phyloP scores from a whole-genome alignment of 2,113 vertebrate species.

The Oceanodroma tethys region DNA sequence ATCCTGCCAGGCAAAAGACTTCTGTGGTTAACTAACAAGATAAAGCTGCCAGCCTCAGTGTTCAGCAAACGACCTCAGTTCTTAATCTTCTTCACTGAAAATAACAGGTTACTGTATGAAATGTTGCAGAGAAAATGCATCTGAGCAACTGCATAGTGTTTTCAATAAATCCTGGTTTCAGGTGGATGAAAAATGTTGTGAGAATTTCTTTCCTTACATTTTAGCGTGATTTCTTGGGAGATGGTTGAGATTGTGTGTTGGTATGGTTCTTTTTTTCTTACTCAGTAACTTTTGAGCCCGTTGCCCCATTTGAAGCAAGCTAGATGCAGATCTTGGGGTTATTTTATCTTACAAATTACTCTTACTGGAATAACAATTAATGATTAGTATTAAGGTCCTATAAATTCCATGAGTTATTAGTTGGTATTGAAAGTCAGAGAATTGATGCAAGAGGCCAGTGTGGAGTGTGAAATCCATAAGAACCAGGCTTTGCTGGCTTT shows the following conservation, averaged over 20 bases:
- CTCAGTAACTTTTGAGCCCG: fast-evolving
- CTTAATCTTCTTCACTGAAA: constrained; percentile 31
- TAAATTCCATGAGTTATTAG: not conserved
- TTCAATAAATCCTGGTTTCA: not conserved
- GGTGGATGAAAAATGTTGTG: not conserved
- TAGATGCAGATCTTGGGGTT: not conserved
- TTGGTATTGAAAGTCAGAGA: not conserved
- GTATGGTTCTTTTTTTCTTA: not conserved
- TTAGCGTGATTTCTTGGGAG: not conserved
- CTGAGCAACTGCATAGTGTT: not conserved
- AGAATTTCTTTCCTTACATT: not conserved
- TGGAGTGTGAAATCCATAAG: not conserved
- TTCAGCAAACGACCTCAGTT: not conserved
- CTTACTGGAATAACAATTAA: not conserved
- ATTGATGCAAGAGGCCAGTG: not conserved
- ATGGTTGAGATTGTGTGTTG: not conserved
- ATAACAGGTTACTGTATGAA: not conserved
- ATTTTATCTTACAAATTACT: not conserved
- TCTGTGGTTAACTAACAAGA: constrained; percentile 13
- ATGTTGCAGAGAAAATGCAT: not conserved
- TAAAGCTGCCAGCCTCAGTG: not conserved
- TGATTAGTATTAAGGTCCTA: not conserved
- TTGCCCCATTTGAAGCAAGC: not conserved
- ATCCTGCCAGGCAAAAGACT: not conserved
- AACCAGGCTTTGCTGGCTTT: not conserved